These are phyloP conservation scores for Ophraella communa DNA, from an alignment of 2,888 invertebrate genomes.

Conservation along the genomic window DNA sequence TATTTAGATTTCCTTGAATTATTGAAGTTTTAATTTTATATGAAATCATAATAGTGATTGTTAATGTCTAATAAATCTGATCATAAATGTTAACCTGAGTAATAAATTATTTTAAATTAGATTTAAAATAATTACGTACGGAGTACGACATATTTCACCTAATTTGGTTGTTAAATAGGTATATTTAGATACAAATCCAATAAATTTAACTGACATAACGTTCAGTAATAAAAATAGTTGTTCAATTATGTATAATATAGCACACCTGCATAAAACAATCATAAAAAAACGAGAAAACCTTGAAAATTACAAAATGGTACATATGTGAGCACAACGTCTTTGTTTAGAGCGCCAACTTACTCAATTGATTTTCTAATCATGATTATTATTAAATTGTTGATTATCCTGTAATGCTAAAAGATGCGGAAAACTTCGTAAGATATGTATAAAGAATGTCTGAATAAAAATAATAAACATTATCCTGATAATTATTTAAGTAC, in stretches of 20 bases:
- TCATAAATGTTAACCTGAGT: not conserved
- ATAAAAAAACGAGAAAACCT: constrained; percentile 11
- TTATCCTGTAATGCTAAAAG: not conserved
- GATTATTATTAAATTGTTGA: not conserved
- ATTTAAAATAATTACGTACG: not conserved
- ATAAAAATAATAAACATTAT: no score
- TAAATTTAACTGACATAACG: not conserved
- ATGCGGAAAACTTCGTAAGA: not conserved
- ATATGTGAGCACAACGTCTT: constrained; percentile 5
- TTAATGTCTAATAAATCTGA: not conserved
- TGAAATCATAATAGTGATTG: no score
- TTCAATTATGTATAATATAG: not conserved
- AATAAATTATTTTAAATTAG: not conserved
- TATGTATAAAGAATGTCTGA: not conserved
- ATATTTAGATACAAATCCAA: not conserved
- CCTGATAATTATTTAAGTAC: no score
- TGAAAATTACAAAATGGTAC: constrained; percentile 3
- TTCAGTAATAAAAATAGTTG: not conserved
- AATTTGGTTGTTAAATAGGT: not conserved
- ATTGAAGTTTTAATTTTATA: no score
- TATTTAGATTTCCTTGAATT: no score
- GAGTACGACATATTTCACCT: not conserved
- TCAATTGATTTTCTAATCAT: not conserved
- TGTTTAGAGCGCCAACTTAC: constrained; percentile 2
- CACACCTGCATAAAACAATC: constrained; percentile 2